phyloP scores from a whole-genome alignment of 2,888 invertebrate species.

The Linyphia triangularis region DNA sequence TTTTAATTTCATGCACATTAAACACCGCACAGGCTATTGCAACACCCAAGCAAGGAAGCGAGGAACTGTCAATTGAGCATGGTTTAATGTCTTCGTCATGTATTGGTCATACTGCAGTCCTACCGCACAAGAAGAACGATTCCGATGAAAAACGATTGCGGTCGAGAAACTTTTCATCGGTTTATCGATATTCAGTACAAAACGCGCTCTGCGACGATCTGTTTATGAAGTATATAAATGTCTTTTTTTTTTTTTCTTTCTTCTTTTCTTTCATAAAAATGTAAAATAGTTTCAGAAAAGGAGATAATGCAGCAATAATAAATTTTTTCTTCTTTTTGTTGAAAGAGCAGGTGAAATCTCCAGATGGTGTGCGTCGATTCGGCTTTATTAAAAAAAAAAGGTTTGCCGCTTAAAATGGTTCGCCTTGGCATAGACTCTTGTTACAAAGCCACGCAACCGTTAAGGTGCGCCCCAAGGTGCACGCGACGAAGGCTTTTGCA shows the following conservation, averaged over 20 bases:
- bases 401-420: too few species aligned
- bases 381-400: slow-evolving; percentile 64
- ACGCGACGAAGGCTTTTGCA: slow-evolving; percentile 37
- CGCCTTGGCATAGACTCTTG: slow-evolving; percentile 27
- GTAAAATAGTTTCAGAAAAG: slow-evolving; percentile 50
- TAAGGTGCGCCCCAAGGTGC: slow-evolving; percentile 22
- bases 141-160: slow-evolving; percentile 25
- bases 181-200: slow-evolving; percentile 45
- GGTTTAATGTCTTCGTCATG: background rate
- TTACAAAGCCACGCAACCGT: slow-evolving; percentile 49
- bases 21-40: background rate
- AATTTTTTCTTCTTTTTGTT: slow-evolving; percentile 38
- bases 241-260: too few species aligned
- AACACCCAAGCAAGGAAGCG: background rate
- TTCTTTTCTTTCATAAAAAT: slow-evolving; percentile 72
- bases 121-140: background rate
- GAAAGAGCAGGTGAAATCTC: slow-evolving; percentile 64
- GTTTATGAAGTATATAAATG: slow-evolving; percentile 63
- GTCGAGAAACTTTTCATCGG: slow-evolving; percentile 15
- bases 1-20: slow-evolving; percentile 3
- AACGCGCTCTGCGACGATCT: slow-evolving; percentile 34
- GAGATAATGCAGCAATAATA: slow-evolving; percentile 64
- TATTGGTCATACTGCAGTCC: background rate
- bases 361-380: slow-evolving; percentile 57
- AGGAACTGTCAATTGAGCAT: background rate